These are phyloP conservation scores for Chionodraco myersi DNA, from an alignment of 2,113 vertebrate species.

Conservation along the genomic window DNA sequence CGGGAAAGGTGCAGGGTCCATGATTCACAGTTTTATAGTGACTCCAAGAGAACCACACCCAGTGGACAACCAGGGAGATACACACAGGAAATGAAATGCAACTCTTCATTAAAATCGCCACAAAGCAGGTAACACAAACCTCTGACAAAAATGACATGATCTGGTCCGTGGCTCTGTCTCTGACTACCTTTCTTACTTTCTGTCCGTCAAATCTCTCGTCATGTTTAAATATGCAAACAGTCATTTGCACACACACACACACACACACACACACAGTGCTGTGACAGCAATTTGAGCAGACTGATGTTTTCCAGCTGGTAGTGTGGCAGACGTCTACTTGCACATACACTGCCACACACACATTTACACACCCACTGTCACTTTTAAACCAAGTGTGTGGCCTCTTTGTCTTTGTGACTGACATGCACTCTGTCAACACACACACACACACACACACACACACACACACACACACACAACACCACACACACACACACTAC, in stretches of 20 bases:
- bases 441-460: conserved; percentile 19
- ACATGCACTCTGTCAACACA: neutral
- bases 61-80: conserved; percentile 30
- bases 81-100: conserved; percentile 43
- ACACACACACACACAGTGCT: conserved; percentile 35
- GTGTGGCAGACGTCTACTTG: conserved; percentile 62
- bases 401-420: no score
- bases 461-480: conserved; percentile 22
- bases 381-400: no score
- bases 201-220: conserved; percentile 50
- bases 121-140: conserved; percentile 51
- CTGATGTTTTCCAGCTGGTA: conserved; percentile 75
- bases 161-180: conserved; percentile 33
- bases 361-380: conserved; percentile 11
- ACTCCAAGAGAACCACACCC: conserved; percentile 54
- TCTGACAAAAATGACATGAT: conserved; percentile 47
- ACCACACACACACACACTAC: conserved; percentile 25
- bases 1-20: neutral
- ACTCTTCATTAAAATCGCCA: conserved; percentile 58
- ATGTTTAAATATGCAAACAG: conserved; percentile 62
- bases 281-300: conserved; percentile 68
- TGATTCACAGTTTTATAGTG: conserved; percentile 33
- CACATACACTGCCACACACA: conserved; percentile 32
- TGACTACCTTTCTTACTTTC: conserved; percentile 40
- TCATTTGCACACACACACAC: conserved; percentile 41